A percentile compares a stretch with the other conserved stretches of the same genome.
phyloP scores from a whole-genome alignment of 2,888 invertebrate species.

The Ommatoiulus sabulosus region DNA sequence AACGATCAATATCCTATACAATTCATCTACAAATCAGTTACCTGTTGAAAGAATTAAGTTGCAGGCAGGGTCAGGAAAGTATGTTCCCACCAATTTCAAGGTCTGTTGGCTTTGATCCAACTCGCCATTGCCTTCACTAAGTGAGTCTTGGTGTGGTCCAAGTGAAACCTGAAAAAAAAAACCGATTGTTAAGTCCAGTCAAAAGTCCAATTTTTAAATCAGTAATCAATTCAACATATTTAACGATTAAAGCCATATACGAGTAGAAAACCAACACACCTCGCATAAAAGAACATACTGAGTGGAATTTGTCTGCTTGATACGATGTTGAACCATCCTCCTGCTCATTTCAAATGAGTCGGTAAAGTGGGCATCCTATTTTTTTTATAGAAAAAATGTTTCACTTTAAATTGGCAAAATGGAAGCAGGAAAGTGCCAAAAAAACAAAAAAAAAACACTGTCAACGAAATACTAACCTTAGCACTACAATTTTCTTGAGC shows the following conservation, averaged over 20 bases:
- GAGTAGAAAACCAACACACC: conserved; percentile 63
- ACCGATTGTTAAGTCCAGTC: not conserved
- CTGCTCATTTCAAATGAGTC: conserved; percentile 70
- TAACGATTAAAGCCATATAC: not conserved
- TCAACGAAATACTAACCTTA: not conserved
- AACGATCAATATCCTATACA: not conserved
- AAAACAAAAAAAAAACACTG: not conserved
- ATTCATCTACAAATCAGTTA: conserved; percentile 45
- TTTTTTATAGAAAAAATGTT: not conserved
- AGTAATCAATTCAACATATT: not conserved
- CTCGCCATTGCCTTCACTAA: conserved; percentile 58
- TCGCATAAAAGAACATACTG: conserved; percentile 70
- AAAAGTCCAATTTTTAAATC: too few species aligned
- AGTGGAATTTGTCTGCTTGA: conserved; percentile 62
- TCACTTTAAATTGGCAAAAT: not conserved
- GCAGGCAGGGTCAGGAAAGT: conserved; percentile 62
- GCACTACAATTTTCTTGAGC: conserved; percentile 53
- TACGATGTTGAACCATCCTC: conserved; percentile 66
- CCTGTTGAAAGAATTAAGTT: conserved; percentile 61
- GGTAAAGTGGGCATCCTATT: conserved; percentile 67
- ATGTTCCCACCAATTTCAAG: conserved; percentile 61
- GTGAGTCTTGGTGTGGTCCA: conserved; percentile 46
- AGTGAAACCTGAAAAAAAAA: conserved; percentile 57
- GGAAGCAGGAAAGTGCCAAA: not conserved
- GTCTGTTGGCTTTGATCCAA: conserved; percentile 60